Percentiles rank a stretch among this genome's conserved stretches.
These are phyloP conservation scores for Megaustenia siamemsis DNA, from an alignment of 2,888 invertebrate genomes.

Conservation along the genomic window DNA sequence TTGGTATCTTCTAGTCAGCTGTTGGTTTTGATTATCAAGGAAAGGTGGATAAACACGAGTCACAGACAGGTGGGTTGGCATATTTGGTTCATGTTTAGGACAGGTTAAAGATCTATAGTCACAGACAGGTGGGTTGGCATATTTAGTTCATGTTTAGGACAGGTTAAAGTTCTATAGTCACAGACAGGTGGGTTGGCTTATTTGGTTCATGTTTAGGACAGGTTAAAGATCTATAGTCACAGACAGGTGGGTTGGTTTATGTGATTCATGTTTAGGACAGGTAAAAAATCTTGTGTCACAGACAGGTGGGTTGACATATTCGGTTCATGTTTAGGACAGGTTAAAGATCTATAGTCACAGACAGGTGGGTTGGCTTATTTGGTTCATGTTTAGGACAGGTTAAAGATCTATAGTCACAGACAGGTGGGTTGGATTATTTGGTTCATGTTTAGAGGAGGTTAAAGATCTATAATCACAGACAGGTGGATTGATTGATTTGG, in stretches of 20 bases:
- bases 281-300: slow-evolving; percentile 87
- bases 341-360: too few relatives aligned
- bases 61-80: slow-evolving; percentile 80
- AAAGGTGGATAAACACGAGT: slow-evolving; percentile 89
- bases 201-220: not conserved
- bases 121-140: too few relatives aligned
- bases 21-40: slow-evolving; percentile 93
- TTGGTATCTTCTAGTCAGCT: slow-evolving; percentile 81
- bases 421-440: slow-evolving; percentile 78
- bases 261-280: slow-evolving; percentile 85
- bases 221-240: too few relatives aligned
- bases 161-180: slow-evolving; percentile 88
- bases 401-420: slow-evolving; percentile 86
- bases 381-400: slow-evolving; percentile 86
- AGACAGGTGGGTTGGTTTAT: too few relatives aligned
- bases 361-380: too few relatives aligned
- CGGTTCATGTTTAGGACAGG: not conserved
- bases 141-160: slow-evolving; percentile 84
- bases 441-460: not conserved
- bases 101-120: too few relatives aligned
- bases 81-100: not conserved
- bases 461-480: too few relatives aligned
- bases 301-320: slow-evolving; percentile 78
- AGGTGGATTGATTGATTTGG: too few relatives aligned
- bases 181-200: slow-evolving; percentile 79